Evolutionary conservation across 2,113 vertebrate genomes (phyloP).

Genomic region (Benitochromis conjunctus): DNA sequence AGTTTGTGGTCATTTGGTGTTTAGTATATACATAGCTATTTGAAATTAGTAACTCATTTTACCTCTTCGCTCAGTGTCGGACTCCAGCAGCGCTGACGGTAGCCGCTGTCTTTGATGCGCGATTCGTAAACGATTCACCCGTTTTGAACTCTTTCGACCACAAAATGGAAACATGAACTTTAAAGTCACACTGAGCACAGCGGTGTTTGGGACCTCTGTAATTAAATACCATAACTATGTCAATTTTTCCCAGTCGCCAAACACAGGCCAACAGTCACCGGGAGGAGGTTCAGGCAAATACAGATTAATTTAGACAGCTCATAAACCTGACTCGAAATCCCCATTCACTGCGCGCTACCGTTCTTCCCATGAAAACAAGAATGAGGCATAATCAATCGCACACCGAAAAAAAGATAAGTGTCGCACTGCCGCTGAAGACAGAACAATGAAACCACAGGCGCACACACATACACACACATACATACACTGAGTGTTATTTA

Average conservation of each 20-base stretch:
- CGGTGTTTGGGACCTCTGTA: not conserved
- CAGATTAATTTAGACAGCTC: not conserved
- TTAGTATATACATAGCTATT: not conserved
- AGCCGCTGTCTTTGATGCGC: constrained; percentile 2
- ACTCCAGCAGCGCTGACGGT: constrained; percentile 29
- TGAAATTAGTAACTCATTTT: not conserved
- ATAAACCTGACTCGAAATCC: not conserved
- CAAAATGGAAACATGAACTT: not conserved
- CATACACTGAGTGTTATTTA: not conserved
- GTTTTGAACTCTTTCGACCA: not conserved
- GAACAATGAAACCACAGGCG: not conserved
- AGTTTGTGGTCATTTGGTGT: accelerated
- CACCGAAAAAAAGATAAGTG: not conserved
- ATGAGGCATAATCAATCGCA: constrained; percentile 53
- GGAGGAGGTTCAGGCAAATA: not conserved
- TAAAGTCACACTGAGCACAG: not conserved
- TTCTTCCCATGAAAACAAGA: constrained; percentile 64
- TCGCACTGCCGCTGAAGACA: not conserved
- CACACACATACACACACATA: not conserved
- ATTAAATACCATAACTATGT: not conserved
- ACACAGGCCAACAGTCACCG: not conserved
- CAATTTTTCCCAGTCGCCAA: not conserved
- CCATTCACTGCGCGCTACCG: not conserved
- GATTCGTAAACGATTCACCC: not conserved
- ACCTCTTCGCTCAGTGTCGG: constrained; percentile 54